Evolutionary conservation across 2,113 vertebrate genomes (phyloP).

Genomic region (Herpailurus yagouaroundi): DNA sequence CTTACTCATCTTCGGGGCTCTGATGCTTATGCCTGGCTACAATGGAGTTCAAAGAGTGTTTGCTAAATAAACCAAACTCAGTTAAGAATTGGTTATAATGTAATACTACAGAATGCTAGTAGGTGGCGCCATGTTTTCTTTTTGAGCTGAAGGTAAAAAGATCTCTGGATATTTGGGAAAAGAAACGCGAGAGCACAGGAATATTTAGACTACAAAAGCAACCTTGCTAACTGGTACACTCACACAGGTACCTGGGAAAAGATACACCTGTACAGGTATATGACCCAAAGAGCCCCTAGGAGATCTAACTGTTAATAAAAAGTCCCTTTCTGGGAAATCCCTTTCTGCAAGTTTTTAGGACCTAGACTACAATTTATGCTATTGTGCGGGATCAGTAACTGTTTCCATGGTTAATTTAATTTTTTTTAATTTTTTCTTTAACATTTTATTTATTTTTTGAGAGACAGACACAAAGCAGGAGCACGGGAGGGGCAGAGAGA

Average conservation of each 20-base stretch:
- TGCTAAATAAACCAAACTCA: not conserved
- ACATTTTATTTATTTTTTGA: too few species aligned
- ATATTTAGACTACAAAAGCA: not conserved
- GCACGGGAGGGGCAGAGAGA: too few species aligned
- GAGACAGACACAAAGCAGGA: too few species aligned
- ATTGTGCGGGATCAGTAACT: not conserved
- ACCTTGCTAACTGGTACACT: not conserved
- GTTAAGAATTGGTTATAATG: not conserved
- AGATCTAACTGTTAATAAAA: not conserved
- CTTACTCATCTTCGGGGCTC: not conserved
- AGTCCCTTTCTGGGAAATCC: not conserved
- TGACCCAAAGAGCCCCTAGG: not conserved
- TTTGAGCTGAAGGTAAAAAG: not conserved
- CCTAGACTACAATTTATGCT: not conserved
- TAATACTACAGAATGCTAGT: conserved; percentile 24
- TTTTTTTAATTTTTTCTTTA: too few species aligned
- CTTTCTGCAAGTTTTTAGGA: not conserved
- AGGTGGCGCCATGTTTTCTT: conserved; percentile 54
- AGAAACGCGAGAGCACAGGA: not conserved
- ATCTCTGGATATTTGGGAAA: not conserved
- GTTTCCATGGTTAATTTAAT: not conserved
- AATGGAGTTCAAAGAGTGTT: not conserved
- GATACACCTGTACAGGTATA: not conserved
- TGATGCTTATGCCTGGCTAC: not conserved
- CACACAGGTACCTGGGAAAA: not conserved